Evolutionary conservation across 2,797 vertebrate species (phyloP).

Genomic region (Poeciliopsis turneri): DNA sequence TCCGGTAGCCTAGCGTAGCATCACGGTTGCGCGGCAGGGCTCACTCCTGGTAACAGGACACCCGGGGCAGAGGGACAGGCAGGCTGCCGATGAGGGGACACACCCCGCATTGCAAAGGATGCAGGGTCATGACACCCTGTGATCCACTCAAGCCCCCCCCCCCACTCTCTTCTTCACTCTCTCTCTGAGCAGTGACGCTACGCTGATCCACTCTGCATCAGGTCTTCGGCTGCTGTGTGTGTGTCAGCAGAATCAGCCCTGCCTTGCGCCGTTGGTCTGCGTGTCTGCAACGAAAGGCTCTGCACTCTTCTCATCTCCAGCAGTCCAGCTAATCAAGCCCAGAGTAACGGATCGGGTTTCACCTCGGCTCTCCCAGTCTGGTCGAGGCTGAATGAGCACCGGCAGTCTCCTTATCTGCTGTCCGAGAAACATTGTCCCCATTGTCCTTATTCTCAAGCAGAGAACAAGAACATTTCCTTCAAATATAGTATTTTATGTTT

Average conservation of each 20-base stretch:
- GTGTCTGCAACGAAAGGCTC: conserved; percentile 41
- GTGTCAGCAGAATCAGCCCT: conserved; percentile 64
- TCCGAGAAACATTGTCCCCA: background rate
- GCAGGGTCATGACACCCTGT: conserved; percentile 61
- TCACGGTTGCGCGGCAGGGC: conserved; percentile 57
- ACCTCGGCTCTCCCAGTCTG: conserved; percentile 20
- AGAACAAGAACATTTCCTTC: background rate
- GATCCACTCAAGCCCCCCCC: conserved; percentile 6
- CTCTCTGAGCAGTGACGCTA: conserved; percentile 55
- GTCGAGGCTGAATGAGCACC: conserved; percentile 14
- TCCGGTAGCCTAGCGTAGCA: conserved; percentile 63
- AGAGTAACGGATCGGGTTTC: conserved; percentile 59
- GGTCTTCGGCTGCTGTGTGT: conserved; percentile 42
- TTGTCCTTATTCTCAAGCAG: background rate
- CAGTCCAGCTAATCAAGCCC: conserved; percentile 66
- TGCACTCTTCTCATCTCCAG: conserved; percentile 38
- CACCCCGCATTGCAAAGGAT: conserved; percentile 58
- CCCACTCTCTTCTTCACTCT: conserved; percentile 25
- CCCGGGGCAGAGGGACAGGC: conserved; percentile 50
- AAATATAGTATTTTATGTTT: background rate
- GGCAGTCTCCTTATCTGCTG: background rate
- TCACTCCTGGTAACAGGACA: conserved; percentile 70
- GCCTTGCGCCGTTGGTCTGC: conserved; percentile 57
- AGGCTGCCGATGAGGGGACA: conserved; percentile 55
- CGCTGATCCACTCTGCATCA: conserved; percentile 60